Percentiles rank a stretch among this genome's conserved stretches.
Conservation (phyloP, 2,797 vertebrate species). For the Potorous gilbertii region DNA sequence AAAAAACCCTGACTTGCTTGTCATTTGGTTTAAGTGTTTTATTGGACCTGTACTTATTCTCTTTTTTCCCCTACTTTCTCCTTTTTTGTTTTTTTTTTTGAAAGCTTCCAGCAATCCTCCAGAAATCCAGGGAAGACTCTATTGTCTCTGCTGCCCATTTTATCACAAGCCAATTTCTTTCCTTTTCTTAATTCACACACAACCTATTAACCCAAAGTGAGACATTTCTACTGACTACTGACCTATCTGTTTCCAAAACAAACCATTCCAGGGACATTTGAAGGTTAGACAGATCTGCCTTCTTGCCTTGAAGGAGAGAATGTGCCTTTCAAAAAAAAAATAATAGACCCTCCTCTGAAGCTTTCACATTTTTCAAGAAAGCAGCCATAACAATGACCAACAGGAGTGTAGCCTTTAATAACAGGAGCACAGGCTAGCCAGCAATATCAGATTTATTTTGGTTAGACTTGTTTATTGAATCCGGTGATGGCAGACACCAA, state of each 20-base stretch:
- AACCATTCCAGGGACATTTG: conserved; percentile 52
- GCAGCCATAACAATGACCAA: conserved; percentile 68
- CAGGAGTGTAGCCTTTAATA: conserved; percentile 53
- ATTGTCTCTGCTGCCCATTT: neutral
- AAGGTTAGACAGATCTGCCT: conserved; percentile 67
- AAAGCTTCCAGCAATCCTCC: neutral
- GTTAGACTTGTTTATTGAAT: conserved; percentile 69
- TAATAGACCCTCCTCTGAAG: conserved; percentile 62
- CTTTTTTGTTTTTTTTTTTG: neutral
- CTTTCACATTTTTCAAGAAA: conserved; percentile 68
- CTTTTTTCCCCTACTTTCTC: conserved; percentile 6
- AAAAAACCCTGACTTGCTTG: neutral
- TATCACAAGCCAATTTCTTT: neutral
- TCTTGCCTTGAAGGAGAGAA: conserved; percentile 73
- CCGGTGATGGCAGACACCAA: conserved; percentile 38
- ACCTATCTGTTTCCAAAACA: conserved; percentile 28
- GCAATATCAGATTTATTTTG: conserved; percentile 68
- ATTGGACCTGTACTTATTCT: neutral
- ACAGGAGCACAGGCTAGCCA: conserved; percentile 52
- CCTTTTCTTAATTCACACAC: conserved; percentile 19
- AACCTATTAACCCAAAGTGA: conserved; percentile 6
- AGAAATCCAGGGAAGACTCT: neutral
- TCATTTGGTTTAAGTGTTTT: neutral
- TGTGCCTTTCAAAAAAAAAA: conserved; percentile 66
- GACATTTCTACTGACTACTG: conserved; percentile 33